Percentiles rank a stretch among this genome's conserved stretches.
Conservation (phyloP, 2,888 invertebrate genomes). For the Leptopilina drosophilae region DNA sequence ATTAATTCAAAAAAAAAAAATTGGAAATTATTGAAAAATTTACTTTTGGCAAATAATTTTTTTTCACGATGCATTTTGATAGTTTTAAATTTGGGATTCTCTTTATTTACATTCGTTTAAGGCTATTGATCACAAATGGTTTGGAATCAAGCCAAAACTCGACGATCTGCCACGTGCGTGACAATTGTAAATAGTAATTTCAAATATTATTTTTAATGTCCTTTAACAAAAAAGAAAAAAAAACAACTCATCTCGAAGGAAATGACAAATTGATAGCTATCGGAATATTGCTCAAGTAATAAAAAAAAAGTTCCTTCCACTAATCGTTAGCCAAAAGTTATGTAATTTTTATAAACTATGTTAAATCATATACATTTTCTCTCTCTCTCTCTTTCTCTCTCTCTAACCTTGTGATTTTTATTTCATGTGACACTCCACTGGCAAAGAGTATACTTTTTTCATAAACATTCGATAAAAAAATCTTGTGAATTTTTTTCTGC, state of each 20-base stretch:
- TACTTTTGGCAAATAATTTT: too few species aligned
- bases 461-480: too few species aligned
- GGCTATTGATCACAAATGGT: neutral
- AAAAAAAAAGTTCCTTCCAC: neutral
- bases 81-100: too few species aligned
- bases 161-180: constrained; percentile 31
- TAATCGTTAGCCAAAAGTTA: constrained; percentile 14
- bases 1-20: too few species aligned
- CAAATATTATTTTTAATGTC: constrained; percentile 17
- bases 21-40: too few species aligned
- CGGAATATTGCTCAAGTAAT: neutral
- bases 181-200: constrained; percentile 19
- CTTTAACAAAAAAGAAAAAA: neutral
- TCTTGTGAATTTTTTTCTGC: too few species aligned
- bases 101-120: constrained; percentile 2
- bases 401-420: constrained; percentile 10
- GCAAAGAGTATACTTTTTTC: too few species aligned
- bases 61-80: too few species aligned
- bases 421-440: neutral
- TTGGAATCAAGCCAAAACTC: constrained; percentile 18
- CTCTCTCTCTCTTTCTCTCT: too few species aligned
- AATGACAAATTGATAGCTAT: constrained; percentile 3
- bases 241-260: neutral
- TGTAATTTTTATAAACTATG: constrained; percentile 17
- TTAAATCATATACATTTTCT: neutral